phyloP scores from a whole-genome alignment of 2,113 vertebrate species.

The Archilochus colubris region DNA sequence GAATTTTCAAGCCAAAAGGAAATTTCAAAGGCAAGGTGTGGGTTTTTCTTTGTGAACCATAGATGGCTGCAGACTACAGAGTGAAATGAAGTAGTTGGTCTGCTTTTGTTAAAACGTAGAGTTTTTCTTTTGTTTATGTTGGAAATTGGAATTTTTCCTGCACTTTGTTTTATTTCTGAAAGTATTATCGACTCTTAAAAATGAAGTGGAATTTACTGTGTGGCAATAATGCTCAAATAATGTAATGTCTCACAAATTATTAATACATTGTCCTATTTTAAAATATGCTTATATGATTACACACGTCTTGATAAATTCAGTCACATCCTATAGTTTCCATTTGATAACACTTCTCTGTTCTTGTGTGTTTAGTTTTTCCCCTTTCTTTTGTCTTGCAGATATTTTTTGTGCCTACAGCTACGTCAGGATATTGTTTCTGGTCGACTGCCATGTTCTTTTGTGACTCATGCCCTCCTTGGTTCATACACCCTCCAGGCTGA shows the following conservation, averaged over 20 bases:
- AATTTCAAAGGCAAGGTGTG: not conserved
- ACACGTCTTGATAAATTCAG: not conserved
- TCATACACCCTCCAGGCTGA: conserved; percentile 90
- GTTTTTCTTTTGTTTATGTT: not conserved
- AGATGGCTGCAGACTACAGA: not conserved
- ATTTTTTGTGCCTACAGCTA: conserved; percentile 89
- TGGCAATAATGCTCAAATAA: not conserved
- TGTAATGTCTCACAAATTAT: not conserved
- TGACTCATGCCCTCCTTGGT: conserved; percentile 86
- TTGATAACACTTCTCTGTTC: not conserved
- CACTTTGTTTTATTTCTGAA: not conserved
- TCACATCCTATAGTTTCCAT: not conserved
- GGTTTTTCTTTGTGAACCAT: not conserved
- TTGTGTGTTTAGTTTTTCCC: not conserved
- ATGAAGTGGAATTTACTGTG: not conserved
- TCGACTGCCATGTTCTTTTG: conserved; percentile 86
- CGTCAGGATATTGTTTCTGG: conserved; percentile 85
- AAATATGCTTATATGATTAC: not conserved
- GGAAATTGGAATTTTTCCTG: not conserved
- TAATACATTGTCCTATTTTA: not conserved
- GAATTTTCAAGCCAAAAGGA: not conserved
- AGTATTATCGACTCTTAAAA: not conserved
- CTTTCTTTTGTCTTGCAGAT: conserved; percentile 70
- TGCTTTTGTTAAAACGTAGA: not conserved
- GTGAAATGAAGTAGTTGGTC: not conserved